phyloP scores from a whole-genome alignment of 2,888 invertebrate species.

The Ligdia adustata region DNA sequence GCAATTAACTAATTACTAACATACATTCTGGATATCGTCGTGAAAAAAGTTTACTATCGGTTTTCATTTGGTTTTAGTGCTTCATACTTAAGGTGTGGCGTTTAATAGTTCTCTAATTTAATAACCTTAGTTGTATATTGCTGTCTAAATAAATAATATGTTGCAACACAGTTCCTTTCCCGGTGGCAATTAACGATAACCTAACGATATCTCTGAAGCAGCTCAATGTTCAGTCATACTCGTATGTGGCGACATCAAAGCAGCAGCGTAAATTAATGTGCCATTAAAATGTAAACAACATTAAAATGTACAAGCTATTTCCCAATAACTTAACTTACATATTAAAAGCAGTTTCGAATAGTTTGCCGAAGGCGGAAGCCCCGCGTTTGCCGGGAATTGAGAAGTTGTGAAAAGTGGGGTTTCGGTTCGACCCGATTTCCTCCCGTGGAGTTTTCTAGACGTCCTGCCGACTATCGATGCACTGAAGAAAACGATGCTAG shows the following conservation, averaged over 20 bases:
- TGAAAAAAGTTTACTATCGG: conserved; percentile 29
- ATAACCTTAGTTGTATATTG: too few relatives aligned
- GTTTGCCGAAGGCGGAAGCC: conserved; percentile 47
- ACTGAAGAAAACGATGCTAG: conserved; percentile 24
- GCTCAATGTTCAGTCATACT: too few relatives aligned
- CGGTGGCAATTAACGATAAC: too few relatives aligned
- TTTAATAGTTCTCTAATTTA: conserved; percentile 19
- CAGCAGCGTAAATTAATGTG: conserved; percentile 5
- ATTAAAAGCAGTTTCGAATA: conserved; percentile 50
- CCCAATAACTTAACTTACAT: conserved; percentile 62
- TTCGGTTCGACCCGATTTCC: conserved; percentile 37
- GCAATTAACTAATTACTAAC: conserved; percentile 35
- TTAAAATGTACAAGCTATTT: conserved; percentile 38
- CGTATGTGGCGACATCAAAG: conserved; percentile 1
- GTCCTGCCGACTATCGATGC: conserved; percentile 20
- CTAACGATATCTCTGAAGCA: too few relatives aligned
- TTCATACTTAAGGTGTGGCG: too few relatives aligned
- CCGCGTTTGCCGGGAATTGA: conserved; percentile 51
- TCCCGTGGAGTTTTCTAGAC: conserved; percentile 28
- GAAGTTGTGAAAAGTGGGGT: conserved; percentile 54
- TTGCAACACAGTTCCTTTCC: too few relatives aligned
- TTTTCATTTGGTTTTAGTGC: conserved; percentile 24
- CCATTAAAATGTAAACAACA: conserved; percentile 31
- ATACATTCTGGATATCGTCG: conserved; percentile 30
- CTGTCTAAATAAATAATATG: too few relatives aligned